Percentiles rank a stretch among this genome's conserved stretches.
Conservation (phyloP, 2,797 vertebrate species). For the Pangasius mekongensis region DNA sequence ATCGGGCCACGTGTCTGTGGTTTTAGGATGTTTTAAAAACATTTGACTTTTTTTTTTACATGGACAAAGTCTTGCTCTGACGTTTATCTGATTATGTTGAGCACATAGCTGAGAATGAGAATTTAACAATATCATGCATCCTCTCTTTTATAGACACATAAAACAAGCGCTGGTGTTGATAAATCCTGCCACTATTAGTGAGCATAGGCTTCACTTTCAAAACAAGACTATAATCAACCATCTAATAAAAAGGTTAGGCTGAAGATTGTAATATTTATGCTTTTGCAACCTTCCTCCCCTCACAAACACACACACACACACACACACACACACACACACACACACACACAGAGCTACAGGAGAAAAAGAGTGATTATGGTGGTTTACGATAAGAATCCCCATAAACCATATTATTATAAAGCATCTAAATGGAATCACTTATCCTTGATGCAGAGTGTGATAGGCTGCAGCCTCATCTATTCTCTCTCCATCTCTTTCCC, state of each 20-base stretch:
- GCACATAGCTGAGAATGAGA: neutral
- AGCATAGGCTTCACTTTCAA: conserved; percentile 38
- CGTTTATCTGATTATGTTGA: conserved; percentile 20
- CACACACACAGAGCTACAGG: conserved; percentile 59
- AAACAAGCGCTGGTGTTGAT: conserved; percentile 21
- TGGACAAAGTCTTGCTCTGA: conserved; percentile 8
- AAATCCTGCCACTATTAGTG: conserved; percentile 19
- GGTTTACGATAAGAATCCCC: conserved; percentile 76
- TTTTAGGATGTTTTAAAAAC: conserved; percentile 15
- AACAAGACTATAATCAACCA: conserved; percentile 71
- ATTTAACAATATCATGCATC: conserved; percentile 9
- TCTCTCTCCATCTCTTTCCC: conserved; percentile 13
- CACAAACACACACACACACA: conserved; percentile 62
- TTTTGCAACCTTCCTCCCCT: conserved; percentile 51
- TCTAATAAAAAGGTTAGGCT: conserved; percentile 64
- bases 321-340: conserved; percentile 58
- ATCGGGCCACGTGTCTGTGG: conserved; percentile 1
- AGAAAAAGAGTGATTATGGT: conserved; percentile 72
- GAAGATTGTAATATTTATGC: conserved; percentile 67
- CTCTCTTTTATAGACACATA: conserved; percentile 22
- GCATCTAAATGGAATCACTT: conserved; percentile 82
- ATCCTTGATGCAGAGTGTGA: conserved; percentile 76
- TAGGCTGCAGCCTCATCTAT: conserved; percentile 70
- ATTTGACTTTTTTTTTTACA: neutral
- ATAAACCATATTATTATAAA: conserved; percentile 80